Percentiles rank a stretch among this genome's conserved stretches.
Conservation (phyloP, 2,888 invertebrate species). For the Nymphalis c-album region DNA sequence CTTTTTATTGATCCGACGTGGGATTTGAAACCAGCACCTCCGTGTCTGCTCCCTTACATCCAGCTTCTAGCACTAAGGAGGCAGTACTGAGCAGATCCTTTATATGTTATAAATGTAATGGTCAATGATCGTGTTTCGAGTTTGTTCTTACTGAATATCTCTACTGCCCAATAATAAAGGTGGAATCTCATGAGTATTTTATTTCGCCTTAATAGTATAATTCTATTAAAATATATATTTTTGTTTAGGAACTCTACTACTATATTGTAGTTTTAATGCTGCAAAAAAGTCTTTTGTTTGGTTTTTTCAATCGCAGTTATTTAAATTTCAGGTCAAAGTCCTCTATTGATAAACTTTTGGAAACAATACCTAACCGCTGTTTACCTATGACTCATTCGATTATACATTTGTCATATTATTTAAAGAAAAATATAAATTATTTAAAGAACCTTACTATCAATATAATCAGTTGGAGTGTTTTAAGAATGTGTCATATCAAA, state of each 20-base stretch:
- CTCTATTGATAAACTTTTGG: constrained; percentile 20
- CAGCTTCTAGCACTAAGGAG: too few relatives aligned
- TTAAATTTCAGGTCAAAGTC: constrained; percentile 20
- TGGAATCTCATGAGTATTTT: too few relatives aligned
- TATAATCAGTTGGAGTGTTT: neutral
- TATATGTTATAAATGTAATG: too few relatives aligned
- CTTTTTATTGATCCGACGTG: too few relatives aligned
- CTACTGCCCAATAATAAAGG: too few relatives aligned
- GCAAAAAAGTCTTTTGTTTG: neutral
- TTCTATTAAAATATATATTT: too few relatives aligned
- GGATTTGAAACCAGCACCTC: too few relatives aligned
- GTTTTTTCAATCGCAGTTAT: constrained; percentile 10
- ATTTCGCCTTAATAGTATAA: too few relatives aligned
- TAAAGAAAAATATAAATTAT: constrained; percentile 14
- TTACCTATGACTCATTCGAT: constrained; percentile 29
- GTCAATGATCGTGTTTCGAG: too few relatives aligned
- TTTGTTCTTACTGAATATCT: too few relatives aligned
- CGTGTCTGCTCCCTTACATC: too few relatives aligned
- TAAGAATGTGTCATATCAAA: neutral
- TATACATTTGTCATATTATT: constrained; percentile 21
- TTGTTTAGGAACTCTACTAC: neutral
- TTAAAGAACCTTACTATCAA: constrained; percentile 2
- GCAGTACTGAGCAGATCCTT: too few relatives aligned
- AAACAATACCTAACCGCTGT: constrained; percentile 32
- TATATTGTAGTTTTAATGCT: neutral